Base-by-base conservation (phyloP, 2,888 invertebrate genomes). In the Diarsia dahlii region DNA sequence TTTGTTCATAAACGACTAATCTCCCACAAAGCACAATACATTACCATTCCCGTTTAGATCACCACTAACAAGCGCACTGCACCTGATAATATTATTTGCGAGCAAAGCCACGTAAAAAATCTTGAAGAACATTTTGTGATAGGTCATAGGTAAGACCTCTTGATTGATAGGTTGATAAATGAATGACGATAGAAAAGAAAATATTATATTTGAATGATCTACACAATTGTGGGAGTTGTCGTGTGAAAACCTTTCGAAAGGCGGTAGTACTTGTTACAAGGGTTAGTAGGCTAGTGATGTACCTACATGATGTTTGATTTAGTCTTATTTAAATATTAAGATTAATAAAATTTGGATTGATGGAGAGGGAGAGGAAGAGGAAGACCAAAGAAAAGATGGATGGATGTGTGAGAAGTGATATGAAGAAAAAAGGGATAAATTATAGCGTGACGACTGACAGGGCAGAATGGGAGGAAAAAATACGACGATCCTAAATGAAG, bases 71-170 rank as follows among this genome's bases (percentile, higher is more conserved):
- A 18, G 58, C 1, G 28, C 28, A 45, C 13, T 3, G 15, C 69
- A 52, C 67, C 56, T 58, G 15, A 69, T 4, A 5, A 65, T 13
- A 3, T 28, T 20, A 50, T 60, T 60, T 15, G 10, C 28, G 54
- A 79, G n/a, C 15, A 82, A 60, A 1, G 2, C 13, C 12, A 48
- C 65, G 28, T 28, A 54, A 23, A 65, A 76, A 48, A 82, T 65
- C n/a, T 54, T 82, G 18, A 60, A 60, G 12, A 65, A 65, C 82
- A 82, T 79, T 79, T 82, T 69, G 10, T n/a, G 12, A 34, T 13
- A 54, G 9, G 10, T n/a, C 9, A 34, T 13, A 54, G 9, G 45
- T 20, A 20, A 39, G 18, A 60, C 28, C 48, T 34, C 39, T 69
- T 39, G 10, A 13, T 12, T 65, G 23, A 28, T 39, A 65, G 52